A percentile compares a stretch with the other conserved stretches of the same genome.
Evolutionary conservation across 1,140 invertebrate species (phyloP).

Genomic region (Coboldia fuscipes): DNA sequence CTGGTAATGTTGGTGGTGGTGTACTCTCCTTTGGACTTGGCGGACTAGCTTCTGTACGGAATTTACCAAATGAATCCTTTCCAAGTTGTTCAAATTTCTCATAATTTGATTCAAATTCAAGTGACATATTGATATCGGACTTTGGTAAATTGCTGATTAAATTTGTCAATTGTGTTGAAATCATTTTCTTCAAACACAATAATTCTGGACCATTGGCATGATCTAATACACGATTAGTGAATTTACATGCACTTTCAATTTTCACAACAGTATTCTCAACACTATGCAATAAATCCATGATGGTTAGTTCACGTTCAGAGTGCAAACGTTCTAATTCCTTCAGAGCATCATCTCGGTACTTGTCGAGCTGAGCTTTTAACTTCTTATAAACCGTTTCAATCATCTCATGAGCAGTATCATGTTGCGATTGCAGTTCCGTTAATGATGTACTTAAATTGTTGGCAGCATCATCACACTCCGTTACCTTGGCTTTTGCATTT

Average conservation of each 20-base stretch:
- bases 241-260: conserved; percentile 67
- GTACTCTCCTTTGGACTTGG: conserved; percentile 10
- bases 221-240: conserved; percentile 52
- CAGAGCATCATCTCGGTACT: conserved; percentile 48
- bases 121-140: conserved; percentile 47
- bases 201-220: conserved; percentile 67
- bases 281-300: conserved; percentile 67
- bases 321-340: conserved; percentile 60
- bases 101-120: conserved; percentile 65
- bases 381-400: conserved; percentile 68
- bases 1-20: conserved; percentile 9
- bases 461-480: conserved; percentile 50
- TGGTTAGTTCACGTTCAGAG: conserved; percentile 60
- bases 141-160: conserved; percentile 61
- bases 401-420: conserved; percentile 62
- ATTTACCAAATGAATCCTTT: conserved; percentile 47
- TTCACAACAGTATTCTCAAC: conserved; percentile 58
- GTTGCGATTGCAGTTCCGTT: conserved; percentile 65
- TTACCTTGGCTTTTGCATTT: conserved; percentile 48
- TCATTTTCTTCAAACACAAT: conserved; percentile 53
- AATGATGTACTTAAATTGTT: conserved; percentile 49
- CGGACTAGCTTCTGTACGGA: conserved; percentile 33
- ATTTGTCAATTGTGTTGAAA: conserved; percentile 48
- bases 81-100: conserved; percentile 51
- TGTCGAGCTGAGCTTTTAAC: conserved; percentile 63